Base-by-base conservation (phyloP, 2,888 invertebrate species). In the Cetonia aurata region DNA sequence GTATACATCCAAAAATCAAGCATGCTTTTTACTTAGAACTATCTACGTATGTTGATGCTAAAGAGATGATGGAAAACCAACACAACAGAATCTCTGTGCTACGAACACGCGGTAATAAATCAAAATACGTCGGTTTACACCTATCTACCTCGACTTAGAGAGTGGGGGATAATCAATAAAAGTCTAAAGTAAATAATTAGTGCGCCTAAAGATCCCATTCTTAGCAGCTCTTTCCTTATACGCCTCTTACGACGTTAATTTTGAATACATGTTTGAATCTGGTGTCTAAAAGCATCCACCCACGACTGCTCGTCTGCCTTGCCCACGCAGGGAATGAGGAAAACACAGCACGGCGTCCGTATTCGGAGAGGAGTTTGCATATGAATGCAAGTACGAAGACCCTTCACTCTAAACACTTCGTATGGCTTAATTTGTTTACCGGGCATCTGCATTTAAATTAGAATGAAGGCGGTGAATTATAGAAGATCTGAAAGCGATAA, bases 181-280 rank as follows among this genome's bases (percentile, higher is more conserved):
- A 57, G 19, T 41, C 42, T 42, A 57, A 42, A 57, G 25, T 57
- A 57, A 57, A 57, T 57, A 57, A 57, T 57, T 57, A 57, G 57
- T 57, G 37, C 57, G 41, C 41, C 41, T 57, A 42, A 57, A 42
- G 17, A 41, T 41, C 56, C 56, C 17, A 57, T 57, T 57, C 57
- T 15, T 19, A 42, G 37, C n/a, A 42, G 8, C 41, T 42, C 15
- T 42, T 42, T 42, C 57, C 57, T 19, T 19, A 57, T 57, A 57
- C 57, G 41, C 13, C 19, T 19, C 42, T 41, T 37, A 17, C 57
- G 9, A 19, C 41, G 42, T 44, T 19, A 13, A 17, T 57, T 42
- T 19, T 42, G 6, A 17, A 57, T 9, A 42, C 15, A 42, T 19
- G 10, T 42, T 17, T 12, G 42, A 57, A 12, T 17, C 42, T 42